Evolutionary conservation across 1,140 invertebrate species (phyloP).

Genomic region (Himalopsyche phryganea): DNA sequence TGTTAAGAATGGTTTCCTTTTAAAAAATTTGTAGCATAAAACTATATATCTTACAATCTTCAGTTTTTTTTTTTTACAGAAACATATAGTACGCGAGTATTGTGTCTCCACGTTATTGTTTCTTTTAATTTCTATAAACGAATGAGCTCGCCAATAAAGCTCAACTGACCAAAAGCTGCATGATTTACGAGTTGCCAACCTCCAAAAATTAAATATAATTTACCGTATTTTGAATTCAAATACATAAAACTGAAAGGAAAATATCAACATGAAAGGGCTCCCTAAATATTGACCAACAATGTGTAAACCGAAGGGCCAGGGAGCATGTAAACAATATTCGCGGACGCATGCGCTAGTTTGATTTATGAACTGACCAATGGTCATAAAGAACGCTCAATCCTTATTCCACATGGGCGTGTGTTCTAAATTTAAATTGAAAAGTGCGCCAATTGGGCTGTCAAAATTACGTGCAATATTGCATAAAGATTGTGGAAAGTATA

Average conservation of each 20-base stretch:
- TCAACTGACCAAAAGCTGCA: slow-evolving; percentile 10
- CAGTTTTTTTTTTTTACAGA: too few relatives aligned
- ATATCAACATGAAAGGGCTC: slow-evolving; percentile 6
- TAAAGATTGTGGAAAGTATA: too few relatives aligned
- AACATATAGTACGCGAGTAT: too few relatives aligned
- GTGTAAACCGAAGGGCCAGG: slow-evolving; percentile 15
- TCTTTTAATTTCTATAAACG: too few relatives aligned
- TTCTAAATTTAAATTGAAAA: slow-evolving; percentile 21
- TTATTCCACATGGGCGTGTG: slow-evolving; percentile 19
- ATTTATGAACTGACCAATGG: slow-evolving; percentile 32
- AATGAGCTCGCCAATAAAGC: slow-evolving; percentile 6
- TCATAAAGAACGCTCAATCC: slow-evolving; percentile 3
- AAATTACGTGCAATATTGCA: too few relatives aligned
- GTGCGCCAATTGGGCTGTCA: background rate
- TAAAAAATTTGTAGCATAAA: too few relatives aligned
- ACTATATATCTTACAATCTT: too few relatives aligned
- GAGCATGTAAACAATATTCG: slow-evolving; percentile 8
- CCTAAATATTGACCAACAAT: slow-evolving; percentile 29
- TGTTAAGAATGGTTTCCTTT: too few relatives aligned
- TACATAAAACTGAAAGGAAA: slow-evolving; percentile 5
- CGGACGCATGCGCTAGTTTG: slow-evolving; percentile 11
- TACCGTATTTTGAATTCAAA: slow-evolving; percentile 14
- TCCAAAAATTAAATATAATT: slow-evolving; percentile 12
- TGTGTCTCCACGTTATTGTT: too few relatives aligned
- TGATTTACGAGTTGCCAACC: slow-evolving; percentile 27